Evolutionary conservation across 1,140 invertebrate genomes (phyloP), one percentile per base, ranked within the genome.

Genomic region (Penaeus japonicus): DNA sequence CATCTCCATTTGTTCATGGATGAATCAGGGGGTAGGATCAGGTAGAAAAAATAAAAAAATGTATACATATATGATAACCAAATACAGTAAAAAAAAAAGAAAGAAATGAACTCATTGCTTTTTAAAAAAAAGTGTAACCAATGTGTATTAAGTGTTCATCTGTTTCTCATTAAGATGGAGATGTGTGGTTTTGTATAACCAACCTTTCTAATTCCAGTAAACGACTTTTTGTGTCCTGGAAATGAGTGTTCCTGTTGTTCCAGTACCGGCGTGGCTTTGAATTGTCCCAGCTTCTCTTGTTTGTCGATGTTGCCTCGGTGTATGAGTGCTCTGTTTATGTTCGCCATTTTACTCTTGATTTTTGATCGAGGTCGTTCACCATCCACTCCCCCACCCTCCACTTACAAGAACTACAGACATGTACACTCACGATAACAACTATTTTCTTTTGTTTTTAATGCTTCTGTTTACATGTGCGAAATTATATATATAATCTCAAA

Each of bases 291-390:
- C 85, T 87, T 87, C 79, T 82, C 85, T 87, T 87, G 62, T 87
- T 87, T 87, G 65, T 87, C 85, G 57, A 82, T 87, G 85, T 82
- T 82, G 85, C 53, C 62, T 87, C 85, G 80, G 85, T 73, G 73
- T 82, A 47, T 82, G 85, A 82, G 85, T 87, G 85, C 73, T 75
- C 85, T 82, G 53, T 32, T 86, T 55, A 30, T 86, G 32, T 30
- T 47, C 47, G 47, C 47, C 47, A 47, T 47, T 47, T 47, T 47
- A 7, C 4, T 15, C 15, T 47, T 47, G 1, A 47, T 47, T 47
- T 47, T 47, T 15, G 10, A 47, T 47, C 0, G 10, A 47, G 15
- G 4, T 47, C 47, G 10, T 47, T 1, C 47, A 1, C 47, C 47
- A 7, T 15, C 47, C 47, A 47, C 47, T 47, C 47, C 47, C 47